Percentiles rank a stretch among this genome's conserved stretches.
Conservation (phyloP, 2,113 vertebrate genomes). For the Telmatochromis sp. region DNA sequence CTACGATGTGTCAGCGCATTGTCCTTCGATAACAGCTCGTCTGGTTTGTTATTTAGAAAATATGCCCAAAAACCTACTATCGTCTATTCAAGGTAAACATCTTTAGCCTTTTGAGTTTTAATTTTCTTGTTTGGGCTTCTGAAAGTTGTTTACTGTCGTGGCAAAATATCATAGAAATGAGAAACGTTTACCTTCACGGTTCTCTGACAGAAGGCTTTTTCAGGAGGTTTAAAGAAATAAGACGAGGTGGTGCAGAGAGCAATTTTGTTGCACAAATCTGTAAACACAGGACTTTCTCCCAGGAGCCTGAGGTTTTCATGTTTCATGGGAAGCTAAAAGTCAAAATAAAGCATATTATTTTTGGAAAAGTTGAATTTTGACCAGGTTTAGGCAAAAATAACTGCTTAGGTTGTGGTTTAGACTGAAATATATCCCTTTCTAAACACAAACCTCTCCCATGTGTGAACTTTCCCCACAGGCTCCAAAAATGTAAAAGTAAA, state of each 20-base stretch:
- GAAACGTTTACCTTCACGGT: accelerated
- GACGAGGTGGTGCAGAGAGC: not conserved
- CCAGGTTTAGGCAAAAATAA: not conserved
- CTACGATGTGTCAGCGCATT: not conserved
- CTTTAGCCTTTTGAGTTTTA: not conserved
- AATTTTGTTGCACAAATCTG: not conserved
- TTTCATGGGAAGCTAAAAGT: not conserved
- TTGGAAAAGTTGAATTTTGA: not conserved
- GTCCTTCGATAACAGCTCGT: not conserved
- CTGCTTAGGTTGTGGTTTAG: not conserved
- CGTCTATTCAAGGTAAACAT: not conserved
- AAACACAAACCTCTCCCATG: not conserved
- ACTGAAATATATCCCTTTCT: not conserved
- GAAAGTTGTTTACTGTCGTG: not conserved
- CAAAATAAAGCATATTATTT: not conserved
- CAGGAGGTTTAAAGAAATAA: not conserved
- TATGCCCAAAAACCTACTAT: not conserved
- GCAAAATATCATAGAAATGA: accelerated
- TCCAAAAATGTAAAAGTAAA: not conserved
- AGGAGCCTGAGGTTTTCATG: not conserved
- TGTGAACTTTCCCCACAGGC: not conserved
- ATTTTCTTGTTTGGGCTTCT: not conserved
- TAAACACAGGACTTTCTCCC: not conserved
- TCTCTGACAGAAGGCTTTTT: not conserved
- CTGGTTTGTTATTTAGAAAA: not conserved